Evolutionary conservation across 2,113 vertebrate genomes (phyloP).

Genomic region (Heptranchias perlo): DNA sequence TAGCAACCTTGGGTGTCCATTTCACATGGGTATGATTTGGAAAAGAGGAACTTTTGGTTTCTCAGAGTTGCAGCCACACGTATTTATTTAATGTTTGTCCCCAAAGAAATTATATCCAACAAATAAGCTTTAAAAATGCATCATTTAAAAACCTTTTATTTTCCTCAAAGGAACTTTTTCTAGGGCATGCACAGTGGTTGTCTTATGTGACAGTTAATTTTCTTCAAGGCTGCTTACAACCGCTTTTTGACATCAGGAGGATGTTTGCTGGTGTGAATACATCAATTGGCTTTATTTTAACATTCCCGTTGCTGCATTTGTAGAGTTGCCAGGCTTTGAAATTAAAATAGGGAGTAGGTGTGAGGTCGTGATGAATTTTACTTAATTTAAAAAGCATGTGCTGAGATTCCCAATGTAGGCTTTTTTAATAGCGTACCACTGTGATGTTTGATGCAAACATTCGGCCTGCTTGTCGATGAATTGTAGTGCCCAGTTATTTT

Average conservation of each 20-base stretch:
- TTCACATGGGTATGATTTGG: not conserved
- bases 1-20: not conserved
- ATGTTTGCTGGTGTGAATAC: not conserved
- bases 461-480: not conserved
- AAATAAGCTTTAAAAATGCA: not conserved
- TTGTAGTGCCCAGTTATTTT: not conserved
- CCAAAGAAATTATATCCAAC: not conserved
- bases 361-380: not conserved
- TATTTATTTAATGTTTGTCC: not conserved
- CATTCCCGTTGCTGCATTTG: not conserved
- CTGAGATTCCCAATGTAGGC: not conserved
- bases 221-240: not conserved
- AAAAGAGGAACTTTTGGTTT: not conserved
- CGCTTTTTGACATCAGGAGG: not conserved
- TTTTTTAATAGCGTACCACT: not conserved
- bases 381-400: not conserved
- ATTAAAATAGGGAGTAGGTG: not conserved
- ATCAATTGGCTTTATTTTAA: not conserved
- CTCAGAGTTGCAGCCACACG: too few relatives aligned
- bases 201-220: not conserved
- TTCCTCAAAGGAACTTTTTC: not conserved
- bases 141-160: not conserved
- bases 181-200: not conserved
- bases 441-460: not conserved
- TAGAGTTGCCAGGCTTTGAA: not conserved